Evolutionary conservation across 2,113 vertebrate species (phyloP), one percentile per base, ranked within the genome.

Genomic region (Pelobates fuscus): DNA sequence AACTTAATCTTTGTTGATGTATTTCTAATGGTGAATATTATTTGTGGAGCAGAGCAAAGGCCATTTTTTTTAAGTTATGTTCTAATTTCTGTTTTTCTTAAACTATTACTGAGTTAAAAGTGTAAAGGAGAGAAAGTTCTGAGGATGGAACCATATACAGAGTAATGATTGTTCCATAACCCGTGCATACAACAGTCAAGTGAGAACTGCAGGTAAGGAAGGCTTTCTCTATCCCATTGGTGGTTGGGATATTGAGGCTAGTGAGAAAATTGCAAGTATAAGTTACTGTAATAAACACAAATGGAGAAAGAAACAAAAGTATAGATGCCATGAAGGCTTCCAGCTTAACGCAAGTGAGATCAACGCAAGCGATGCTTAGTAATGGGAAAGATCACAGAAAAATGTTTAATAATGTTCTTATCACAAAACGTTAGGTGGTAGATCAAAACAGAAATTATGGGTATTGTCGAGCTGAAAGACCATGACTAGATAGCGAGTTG

Each of bases 291-390:
- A 67, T 46, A 27, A 46, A 67, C 11, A 67, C 64, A 67, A 46
- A 78, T 17, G 43, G 75, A 71, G n/a, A 75, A 64, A 67, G 73
- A 27, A 76, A 14, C 2, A 80, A 60, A 5, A 54, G 57, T 26
- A 70, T 30, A 18, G 77, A 60, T n/a, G 68, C 21, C 18, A 37
- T 18, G 21, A 63, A 20, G 21, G 29, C 41, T 67, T 67, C 64
- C 10, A 79, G 30, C 6, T 12, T 59, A 61, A 44, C 70, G 41
- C 6, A 64, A 1, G 8, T 27, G 71, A 8, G 75, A 21, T 81
- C 80, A 43, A 67, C 67, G 67, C 80, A 79, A n/a, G 75, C 66
- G 52, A 71, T 32, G 30, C 72, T 77, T 62, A 79, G 67, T 17
- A 82, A 3, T 8, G 52, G 11, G 11, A 2, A 8, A 55, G 52